A percentile compares a stretch with the other conserved stretches of the same genome.
Evolutionary conservation across 2,888 invertebrate species (phyloP).

Genomic region (Eurytoma californica): DNA sequence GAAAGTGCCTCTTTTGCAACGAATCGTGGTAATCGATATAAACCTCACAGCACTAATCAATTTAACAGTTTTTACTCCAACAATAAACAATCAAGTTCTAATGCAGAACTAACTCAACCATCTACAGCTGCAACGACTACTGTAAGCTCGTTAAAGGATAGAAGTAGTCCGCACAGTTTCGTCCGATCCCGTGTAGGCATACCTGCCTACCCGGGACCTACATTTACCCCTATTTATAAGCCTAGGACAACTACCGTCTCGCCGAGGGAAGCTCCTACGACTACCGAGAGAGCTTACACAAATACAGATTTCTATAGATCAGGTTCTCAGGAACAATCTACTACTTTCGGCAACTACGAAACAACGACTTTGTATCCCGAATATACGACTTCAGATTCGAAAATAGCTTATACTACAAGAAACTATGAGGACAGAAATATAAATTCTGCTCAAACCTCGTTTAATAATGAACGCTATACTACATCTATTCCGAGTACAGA

Average conservation of each 20-base stretch:
- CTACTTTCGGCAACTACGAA: slow-evolving; percentile 50
- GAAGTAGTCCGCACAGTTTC: slow-evolving; percentile 70
- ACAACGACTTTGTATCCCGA: slow-evolving; percentile 57
- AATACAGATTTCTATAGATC: slow-evolving; percentile 61
- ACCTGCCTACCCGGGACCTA: slow-evolving; percentile 67
- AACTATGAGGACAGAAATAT: slow-evolving; percentile 23
- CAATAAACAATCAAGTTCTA: slow-evolving; percentile 47
- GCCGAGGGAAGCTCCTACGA: slow-evolving; percentile 65
- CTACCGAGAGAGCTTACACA: slow-evolving; percentile 57
- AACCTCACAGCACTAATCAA: slow-evolving; percentile 65
- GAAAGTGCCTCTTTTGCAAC: slow-evolving; percentile 87
- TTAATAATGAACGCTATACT: slow-evolving; percentile 29
- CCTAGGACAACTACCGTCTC: slow-evolving; percentile 64
- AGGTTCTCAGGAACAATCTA: slow-evolving; percentile 59
- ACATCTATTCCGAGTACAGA: slow-evolving; percentile 44
- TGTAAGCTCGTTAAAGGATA: slow-evolving; percentile 68
- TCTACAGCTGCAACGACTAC: slow-evolving; percentile 40
- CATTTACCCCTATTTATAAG: slow-evolving; percentile 67
- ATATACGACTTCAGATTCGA: slow-evolving; percentile 58
- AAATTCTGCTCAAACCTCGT: slow-evolving; percentile 30
- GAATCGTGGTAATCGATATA: slow-evolving; percentile 70
- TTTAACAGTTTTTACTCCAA: slow-evolving; percentile 62
- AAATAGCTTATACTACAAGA: slow-evolving; percentile 18
- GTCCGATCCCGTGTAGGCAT: slow-evolving; percentile 62
- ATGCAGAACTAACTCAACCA: slow-evolving; percentile 59